These are phyloP conservation scores for Thecophora atra DNA, from an alignment of 2,888 invertebrate species.

Conservation along the genomic window DNA sequence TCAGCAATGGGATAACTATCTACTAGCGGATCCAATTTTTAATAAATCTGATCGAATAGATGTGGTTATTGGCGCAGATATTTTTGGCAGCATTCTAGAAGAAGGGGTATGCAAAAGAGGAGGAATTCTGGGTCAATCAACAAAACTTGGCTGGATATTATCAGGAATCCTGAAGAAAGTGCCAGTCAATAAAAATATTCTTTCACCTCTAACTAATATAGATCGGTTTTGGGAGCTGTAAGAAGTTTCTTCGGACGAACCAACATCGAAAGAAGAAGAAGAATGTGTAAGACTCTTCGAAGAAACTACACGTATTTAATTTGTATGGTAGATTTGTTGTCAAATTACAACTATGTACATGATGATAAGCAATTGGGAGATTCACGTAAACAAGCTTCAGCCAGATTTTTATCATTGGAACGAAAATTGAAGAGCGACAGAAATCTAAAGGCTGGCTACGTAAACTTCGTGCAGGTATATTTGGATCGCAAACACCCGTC, in stretches of 20 bases:
- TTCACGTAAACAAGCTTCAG: slow-evolving; percentile 1
- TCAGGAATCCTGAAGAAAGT: too few species aligned
- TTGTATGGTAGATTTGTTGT: slow-evolving; percentile 2
- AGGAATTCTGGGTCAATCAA: too few species aligned
- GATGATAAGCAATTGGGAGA: neutral
- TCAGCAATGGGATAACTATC: too few species aligned
- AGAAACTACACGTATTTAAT: neutral
- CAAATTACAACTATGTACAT: neutral
- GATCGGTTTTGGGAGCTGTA: too few species aligned
- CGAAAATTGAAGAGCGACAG: neutral
- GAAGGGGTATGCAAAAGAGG: too few species aligned
- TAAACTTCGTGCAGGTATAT: neutral
- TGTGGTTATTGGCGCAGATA: too few species aligned
- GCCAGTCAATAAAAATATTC: neutral
- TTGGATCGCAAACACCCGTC: neutral
- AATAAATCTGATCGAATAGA: too few species aligned
- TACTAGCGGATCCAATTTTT: too few species aligned
- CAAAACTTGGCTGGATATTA: too few species aligned
- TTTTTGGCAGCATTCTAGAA: too few species aligned
- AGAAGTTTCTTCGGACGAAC: too few species aligned
- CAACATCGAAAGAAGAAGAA: too few species aligned
- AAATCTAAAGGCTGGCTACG: neutral
- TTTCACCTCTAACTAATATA: neutral
- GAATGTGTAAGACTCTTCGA: neutral
- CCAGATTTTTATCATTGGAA: slow-evolving; percentile 2